These are phyloP conservation scores for Perodicticus potto DNA, from an alignment of 2,797 vertebrate genomes.

Conservation along the genomic window DNA sequence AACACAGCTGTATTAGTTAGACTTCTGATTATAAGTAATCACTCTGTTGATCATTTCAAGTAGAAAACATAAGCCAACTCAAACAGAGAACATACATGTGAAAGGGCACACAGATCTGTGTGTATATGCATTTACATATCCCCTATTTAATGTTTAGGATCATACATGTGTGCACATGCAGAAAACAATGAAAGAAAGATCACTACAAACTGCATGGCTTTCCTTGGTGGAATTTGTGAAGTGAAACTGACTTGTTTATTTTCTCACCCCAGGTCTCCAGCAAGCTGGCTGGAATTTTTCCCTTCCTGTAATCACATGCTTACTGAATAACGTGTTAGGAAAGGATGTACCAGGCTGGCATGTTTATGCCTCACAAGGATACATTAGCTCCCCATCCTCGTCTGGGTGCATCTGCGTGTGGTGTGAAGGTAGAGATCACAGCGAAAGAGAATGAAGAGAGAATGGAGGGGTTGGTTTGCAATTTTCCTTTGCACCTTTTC, in stretches of 20 bases:
- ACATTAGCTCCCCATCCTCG: not conserved
- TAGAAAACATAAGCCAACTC: constrained; percentile 45
- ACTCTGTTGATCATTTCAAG: constrained; percentile 7
- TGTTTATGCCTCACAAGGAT: not conserved
- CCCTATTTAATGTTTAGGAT: not conserved
- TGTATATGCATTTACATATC: not conserved
- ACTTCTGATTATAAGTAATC: constrained; percentile 48
- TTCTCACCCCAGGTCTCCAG: not conserved
- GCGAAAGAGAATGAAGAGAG: not conserved
- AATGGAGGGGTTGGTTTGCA: not conserved
- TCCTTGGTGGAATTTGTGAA: not conserved
- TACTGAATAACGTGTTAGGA: not conserved
- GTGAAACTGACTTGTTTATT: not conserved
- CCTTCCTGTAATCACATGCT: not conserved
- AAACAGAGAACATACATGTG: not conserved
- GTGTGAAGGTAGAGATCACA: not conserved
- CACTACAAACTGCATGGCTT: not conserved
- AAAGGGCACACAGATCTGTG: not conserved
- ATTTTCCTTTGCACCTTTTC: not conserved
- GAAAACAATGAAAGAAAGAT: not conserved
- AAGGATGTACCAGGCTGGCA: not conserved
- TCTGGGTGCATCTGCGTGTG: not conserved
- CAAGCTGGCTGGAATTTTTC: not conserved
- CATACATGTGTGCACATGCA: not conserved
- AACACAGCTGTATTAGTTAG: not conserved